These are phyloP conservation scores for Diphyllodes magnificus DNA, from an alignment of 2,113 vertebrate species.

Conservation along the genomic window DNA sequence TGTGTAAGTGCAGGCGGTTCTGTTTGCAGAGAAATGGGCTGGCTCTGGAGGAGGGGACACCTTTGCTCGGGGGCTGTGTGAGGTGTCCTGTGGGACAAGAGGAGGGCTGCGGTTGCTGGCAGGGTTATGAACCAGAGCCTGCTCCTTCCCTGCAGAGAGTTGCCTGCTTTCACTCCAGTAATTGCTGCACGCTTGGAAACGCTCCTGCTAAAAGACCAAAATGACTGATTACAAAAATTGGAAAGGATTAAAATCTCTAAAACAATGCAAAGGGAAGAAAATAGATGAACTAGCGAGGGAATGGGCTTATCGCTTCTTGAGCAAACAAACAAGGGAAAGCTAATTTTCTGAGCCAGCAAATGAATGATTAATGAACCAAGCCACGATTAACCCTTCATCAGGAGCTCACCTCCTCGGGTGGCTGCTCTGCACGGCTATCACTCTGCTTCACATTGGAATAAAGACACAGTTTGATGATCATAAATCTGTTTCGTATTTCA, in stretches of 20 bases:
- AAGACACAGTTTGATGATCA: background rate
- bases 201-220: conserved; percentile 32
- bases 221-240: conserved; percentile 51
- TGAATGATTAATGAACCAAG: conserved; percentile 56
- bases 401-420: background rate
- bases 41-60: background rate
- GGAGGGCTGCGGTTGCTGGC: background rate
- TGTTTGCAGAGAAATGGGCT: background rate
- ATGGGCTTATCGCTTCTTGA: conserved; percentile 43
- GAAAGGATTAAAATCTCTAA: conserved; percentile 55
- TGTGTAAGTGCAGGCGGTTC: background rate
- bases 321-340: conserved; percentile 60
- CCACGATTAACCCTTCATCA: conserved; percentile 24
- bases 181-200: conserved; percentile 11
- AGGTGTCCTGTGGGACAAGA: rapidly evolving
- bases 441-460: background rate
- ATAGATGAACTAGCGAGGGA: conserved; percentile 10
- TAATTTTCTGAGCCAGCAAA: conserved; percentile 56
- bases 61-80: rapidly evolving
- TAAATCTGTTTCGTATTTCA: conserved; percentile 31
- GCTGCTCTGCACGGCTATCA: background rate
- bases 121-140: background rate
- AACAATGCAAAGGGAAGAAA: conserved; percentile 54
- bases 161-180: background rate
- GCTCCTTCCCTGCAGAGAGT: background rate